Evolutionary conservation across 2,888 invertebrate genomes (phyloP).

Genomic region (Serrognathus titanus): DNA sequence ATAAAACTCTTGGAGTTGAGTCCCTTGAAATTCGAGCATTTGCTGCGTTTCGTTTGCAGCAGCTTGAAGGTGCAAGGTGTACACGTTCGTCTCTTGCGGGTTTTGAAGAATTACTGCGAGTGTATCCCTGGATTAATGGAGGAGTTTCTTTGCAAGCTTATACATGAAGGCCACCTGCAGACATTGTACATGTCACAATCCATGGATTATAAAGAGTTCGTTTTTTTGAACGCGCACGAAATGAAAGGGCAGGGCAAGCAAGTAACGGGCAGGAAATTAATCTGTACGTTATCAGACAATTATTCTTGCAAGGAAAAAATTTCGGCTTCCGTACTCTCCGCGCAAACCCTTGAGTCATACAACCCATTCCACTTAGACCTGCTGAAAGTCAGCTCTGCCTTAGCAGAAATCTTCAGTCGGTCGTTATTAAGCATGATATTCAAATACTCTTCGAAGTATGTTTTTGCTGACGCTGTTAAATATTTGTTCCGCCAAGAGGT

Average conservation of each 20-base stretch:
- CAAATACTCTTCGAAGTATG: conserved; percentile 52
- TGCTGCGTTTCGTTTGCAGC: conserved; percentile 58
- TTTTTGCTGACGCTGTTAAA: conserved; percentile 53
- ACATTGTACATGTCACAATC: background rate
- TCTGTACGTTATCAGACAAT: background rate
- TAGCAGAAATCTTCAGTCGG: conserved; percentile 56
- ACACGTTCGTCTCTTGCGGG: conserved; percentile 52
- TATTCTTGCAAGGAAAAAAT: background rate
- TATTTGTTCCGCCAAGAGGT: conserved; percentile 55
- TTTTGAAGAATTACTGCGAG: conserved; percentile 50
- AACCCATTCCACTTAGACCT: background rate
- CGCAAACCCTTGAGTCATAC: background rate
- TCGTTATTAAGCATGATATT: conserved; percentile 54
- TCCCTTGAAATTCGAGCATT: conserved; percentile 46
- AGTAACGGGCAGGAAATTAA: background rate
- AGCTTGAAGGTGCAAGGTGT: conserved; percentile 59
- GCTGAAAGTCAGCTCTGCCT: conserved; percentile 57
- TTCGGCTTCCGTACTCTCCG: background rate
- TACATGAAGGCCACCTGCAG: background rate
- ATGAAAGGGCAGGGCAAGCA: background rate
- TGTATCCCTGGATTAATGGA: conserved; percentile 50
- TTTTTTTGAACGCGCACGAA: background rate
- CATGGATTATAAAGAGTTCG: background rate
- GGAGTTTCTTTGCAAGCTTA: background rate
- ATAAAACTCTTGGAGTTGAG: conserved; percentile 50